phyloP scores from a whole-genome alignment of 2,113 vertebrate species.

The Laticauda laticaudata region DNA sequence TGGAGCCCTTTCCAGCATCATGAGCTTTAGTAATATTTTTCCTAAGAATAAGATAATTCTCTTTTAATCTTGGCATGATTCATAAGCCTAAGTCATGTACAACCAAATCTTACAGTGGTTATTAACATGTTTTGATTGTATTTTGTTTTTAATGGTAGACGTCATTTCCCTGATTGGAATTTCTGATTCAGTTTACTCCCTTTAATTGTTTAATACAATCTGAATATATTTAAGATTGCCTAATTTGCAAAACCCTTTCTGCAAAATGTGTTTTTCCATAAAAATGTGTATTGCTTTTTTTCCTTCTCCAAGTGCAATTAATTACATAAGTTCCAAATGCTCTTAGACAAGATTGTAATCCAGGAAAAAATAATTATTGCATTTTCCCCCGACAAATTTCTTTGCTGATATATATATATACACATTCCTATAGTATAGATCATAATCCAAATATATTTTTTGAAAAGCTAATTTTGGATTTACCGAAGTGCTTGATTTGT shows the following conservation, averaged over 20 bases:
- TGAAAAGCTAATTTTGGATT: conserved; percentile 34
- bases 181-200: neutral
- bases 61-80: neutral
- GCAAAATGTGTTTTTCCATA: neutral
- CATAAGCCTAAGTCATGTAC: neutral
- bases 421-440: neutral
- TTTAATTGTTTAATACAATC: neutral
- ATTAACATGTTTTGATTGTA: neutral
- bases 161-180: neutral
- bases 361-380: neutral
- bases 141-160: neutral
- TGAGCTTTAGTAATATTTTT: neutral
- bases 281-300: neutral
- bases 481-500: conserved; percentile 88
- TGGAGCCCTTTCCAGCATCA: neutral
- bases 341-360: neutral
- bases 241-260: neutral
- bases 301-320: neutral
- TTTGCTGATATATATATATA: neutral
- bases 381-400: neutral
- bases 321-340: neutral
- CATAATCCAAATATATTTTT: neutral
- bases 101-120: neutral
- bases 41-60: neutral
- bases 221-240: neutral